These are phyloP conservation scores for Sclerurus mexicanus DNA, from an alignment of 2,113 vertebrate genomes.

Conservation along the genomic window DNA sequence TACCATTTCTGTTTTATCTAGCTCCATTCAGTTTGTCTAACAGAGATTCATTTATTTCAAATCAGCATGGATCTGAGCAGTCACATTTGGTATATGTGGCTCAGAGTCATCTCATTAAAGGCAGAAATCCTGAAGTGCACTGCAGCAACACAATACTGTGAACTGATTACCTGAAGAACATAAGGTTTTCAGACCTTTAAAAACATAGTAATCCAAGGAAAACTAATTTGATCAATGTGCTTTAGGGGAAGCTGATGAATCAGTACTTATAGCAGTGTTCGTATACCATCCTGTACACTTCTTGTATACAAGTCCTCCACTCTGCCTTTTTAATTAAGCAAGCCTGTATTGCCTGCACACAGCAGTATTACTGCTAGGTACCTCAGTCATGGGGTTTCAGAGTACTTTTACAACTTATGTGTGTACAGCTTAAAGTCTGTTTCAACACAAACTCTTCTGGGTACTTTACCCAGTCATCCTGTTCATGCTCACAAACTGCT, in stretches of 20 bases:
- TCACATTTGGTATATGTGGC: fast-evolving
- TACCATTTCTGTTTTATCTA: background rate
- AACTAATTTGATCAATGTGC: background rate
- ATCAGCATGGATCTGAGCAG: background rate
- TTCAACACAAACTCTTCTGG: background rate
- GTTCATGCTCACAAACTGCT: background rate
- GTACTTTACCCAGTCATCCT: background rate
- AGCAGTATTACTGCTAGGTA: background rate
- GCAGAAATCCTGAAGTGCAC: background rate
- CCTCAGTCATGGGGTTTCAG: background rate
- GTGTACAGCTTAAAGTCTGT: background rate
- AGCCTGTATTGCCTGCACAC: background rate
- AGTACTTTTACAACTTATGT: background rate
- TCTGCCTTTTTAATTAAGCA: background rate
- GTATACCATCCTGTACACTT: background rate
- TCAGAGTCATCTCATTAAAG: background rate
- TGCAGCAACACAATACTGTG: background rate
- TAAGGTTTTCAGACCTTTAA: background rate
- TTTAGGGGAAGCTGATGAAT: background rate
- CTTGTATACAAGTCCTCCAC: background rate
- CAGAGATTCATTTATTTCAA: background rate
- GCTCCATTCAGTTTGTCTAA: background rate
- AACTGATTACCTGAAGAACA: background rate
- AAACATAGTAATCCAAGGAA: background rate
- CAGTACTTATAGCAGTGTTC: background rate